These are phyloP conservation scores for Philopedon plagiatum DNA, from an alignment of 2,888 invertebrate genomes.

Conservation along the genomic window DNA sequence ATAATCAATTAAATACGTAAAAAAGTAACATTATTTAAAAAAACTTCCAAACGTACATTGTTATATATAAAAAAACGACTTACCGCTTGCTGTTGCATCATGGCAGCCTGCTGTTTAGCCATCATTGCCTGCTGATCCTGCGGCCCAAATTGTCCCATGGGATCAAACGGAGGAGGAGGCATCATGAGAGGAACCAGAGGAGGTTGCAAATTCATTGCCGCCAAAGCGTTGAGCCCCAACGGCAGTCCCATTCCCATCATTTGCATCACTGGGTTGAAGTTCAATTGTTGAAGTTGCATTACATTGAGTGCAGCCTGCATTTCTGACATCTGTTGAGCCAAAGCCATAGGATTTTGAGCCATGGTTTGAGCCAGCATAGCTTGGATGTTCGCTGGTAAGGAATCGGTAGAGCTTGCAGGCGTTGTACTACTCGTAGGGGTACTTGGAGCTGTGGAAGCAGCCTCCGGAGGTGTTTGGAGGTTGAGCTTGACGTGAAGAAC, in stretches of 20 bases:
- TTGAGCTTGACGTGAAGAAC: constrained; percentile 68
- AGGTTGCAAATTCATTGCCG: constrained; percentile 96
- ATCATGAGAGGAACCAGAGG: constrained; percentile 92
- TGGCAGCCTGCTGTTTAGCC: constrained; percentile 83
- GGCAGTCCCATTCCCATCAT: constrained; percentile 89
- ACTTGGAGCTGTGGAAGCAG: constrained; percentile 73
- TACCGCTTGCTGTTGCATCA: constrained; percentile 80
- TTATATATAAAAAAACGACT: constrained; percentile 57
- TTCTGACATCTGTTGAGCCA: constrained; percentile 86
- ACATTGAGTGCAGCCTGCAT: constrained; percentile 89
- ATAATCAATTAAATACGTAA: neutral
- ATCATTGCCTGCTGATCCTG: constrained; percentile 71
- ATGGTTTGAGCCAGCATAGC: constrained; percentile 69
- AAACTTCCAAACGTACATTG: neutral
- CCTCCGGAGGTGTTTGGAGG: constrained; percentile 67
- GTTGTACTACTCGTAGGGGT: constrained; percentile 76
- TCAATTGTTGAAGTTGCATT: constrained; percentile 84
- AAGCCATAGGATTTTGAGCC: constrained; percentile 68
- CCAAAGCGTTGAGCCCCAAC: constrained; percentile 85
- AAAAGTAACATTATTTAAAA: constrained; percentile 1
- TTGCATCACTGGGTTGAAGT: constrained; percentile 91
- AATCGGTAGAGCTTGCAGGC: constrained; percentile 75
- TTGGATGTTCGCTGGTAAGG: constrained; percentile 69
- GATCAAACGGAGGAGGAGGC: constrained; percentile 86
- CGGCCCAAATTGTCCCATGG: constrained; percentile 70